Base-by-base conservation (phyloP, 2,888 invertebrate species). In the Aethes cnicana region DNA sequence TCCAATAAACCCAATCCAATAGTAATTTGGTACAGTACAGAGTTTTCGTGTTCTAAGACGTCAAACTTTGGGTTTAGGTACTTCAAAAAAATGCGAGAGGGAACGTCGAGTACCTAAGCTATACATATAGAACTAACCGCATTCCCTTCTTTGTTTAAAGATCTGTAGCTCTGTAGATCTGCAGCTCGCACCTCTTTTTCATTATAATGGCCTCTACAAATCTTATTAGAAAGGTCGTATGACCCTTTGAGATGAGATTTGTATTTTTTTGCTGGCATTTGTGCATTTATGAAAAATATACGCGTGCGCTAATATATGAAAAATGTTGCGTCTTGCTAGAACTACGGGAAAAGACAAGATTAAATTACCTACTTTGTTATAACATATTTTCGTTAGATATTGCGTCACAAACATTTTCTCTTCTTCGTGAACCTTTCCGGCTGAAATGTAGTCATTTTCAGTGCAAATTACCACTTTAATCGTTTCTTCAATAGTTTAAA, bases 201-300 rank as follows among this genome's bases (percentile, higher is more conserved):
- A 54, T 56, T 47, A 53, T 58, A 63, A 61, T 58, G 52, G 55
- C 53, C 42, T 44, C 56, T 55, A 61, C 53, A 64, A 61, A 64
- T 61, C 58, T 59, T 61, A 56, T 21, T 50, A 46, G 41, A 57
- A n/a, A 62, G 61, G 59, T 54, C 47, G 48, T 18, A 23, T 18
- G 42, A 53, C 28, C 20, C 37, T 39, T 48, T 18, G n/a, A n/a
- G n/a, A n/a, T 25, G 32, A 32, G 23, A 37, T 18, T 11, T 32
- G 23, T 39, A 44, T 17, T n/a, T 37, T 14, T 37, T 32, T 33
- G 21, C 43, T 23, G n/a, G n/a, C n/a, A n/a, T n/a, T n/a, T n/a
- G n/a, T n/a, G n/a, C n/a, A n/a, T n/a, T n/a, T n/a, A n/a, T n/a
- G n/a, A n/a, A n/a, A n/a, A n/a, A n/a, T n/a, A n/a, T n/a, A n/a